Evolutionary conservation across 2,888 invertebrate genomes (phyloP), one percentile per base, ranked within the genome.

Genomic region (Drosophila koepferae): DNA sequence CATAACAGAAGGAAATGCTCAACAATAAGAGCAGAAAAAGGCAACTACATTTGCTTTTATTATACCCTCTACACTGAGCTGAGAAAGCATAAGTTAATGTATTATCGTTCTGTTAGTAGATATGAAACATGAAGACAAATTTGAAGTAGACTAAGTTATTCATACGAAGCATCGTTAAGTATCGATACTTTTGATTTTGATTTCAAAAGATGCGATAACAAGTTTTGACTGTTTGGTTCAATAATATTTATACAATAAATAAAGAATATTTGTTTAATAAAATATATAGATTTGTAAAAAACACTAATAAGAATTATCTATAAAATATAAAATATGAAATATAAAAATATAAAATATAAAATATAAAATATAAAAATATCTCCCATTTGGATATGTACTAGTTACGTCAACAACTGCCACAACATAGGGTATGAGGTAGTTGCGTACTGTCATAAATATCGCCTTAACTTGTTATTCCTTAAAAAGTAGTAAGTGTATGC

Each of bases 1-100:
- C 62, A 72, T 80, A 77, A 72, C 69, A 72, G 68, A 63, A 40
- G 58, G 56, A 73, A 80, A 67, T 68, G 61, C 49, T 49, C 48
- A 53, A 23, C 53, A 67, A 60, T 63, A 14, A 23, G 40, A 54
- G 14, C 23, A 40, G 16, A 54, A 54, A 53, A 53, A 51, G 31
- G 18, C 14, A 18, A 51, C 51, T 51, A 20, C 36, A 51, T 51
- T 34, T 34, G 49, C 49, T 51, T 34, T 34, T 51, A 34, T 34
- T 51, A 51, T 51, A 51, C 31, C 31, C 34, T 18, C 1, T 49
- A 31, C n/a, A 5, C 16, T 23, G 4, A 3, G 5, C n/a, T 2
- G n/a, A n/a, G 31, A 2, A 28, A 10, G 36, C 18, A 7, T 6
- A 18, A 3, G 18, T 18, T 34, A 18, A 2, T 12, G 18, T 51